These are phyloP conservation scores for Ditylenchus weischeri DNA, from an alignment of 2,888 invertebrate species.

Conservation along the genomic window DNA sequence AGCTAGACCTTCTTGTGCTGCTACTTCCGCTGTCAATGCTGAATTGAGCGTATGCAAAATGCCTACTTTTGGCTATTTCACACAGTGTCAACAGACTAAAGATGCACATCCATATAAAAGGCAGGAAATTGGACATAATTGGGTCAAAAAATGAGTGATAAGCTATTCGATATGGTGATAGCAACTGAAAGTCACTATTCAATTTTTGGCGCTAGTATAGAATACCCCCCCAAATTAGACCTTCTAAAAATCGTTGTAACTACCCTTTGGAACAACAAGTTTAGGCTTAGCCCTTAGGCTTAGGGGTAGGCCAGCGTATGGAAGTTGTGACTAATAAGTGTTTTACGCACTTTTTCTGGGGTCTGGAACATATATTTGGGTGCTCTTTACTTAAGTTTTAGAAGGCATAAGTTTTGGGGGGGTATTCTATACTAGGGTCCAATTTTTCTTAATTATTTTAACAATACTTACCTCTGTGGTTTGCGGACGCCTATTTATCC, in stretches of 20 bases:
- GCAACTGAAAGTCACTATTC: conserved; percentile 36
- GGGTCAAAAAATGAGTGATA: conserved; percentile 57
- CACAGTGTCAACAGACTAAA: conserved; percentile 53
- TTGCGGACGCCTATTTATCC: conserved; percentile 44
- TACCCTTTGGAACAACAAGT: too few relatives aligned
- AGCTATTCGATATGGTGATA: conserved; percentile 53
- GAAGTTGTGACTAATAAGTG: too few relatives aligned
- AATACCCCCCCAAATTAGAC: too few relatives aligned
- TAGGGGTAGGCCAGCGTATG: too few relatives aligned
- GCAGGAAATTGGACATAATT: conserved; percentile 50
- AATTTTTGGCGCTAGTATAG: too few relatives aligned
- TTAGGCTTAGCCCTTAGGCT: too few relatives aligned
- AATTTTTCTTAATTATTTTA: background rate
- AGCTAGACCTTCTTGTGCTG: conserved; percentile 16
- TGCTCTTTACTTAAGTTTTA: too few relatives aligned
- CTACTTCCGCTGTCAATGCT: conserved; percentile 27
- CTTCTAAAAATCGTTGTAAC: too few relatives aligned
- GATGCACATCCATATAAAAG: conserved; percentile 53
- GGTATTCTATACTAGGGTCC: too few relatives aligned
- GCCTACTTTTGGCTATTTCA: conserved; percentile 53
- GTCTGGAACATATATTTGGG: too few relatives aligned
- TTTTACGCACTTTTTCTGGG: too few relatives aligned
- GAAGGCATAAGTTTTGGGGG: too few relatives aligned
- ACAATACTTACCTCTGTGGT: conserved; percentile 47
- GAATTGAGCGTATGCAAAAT: conserved; percentile 39